phyloP scores from a whole-genome alignment of 2,113 vertebrate species.

The Elgaria multicarinata region DNA sequence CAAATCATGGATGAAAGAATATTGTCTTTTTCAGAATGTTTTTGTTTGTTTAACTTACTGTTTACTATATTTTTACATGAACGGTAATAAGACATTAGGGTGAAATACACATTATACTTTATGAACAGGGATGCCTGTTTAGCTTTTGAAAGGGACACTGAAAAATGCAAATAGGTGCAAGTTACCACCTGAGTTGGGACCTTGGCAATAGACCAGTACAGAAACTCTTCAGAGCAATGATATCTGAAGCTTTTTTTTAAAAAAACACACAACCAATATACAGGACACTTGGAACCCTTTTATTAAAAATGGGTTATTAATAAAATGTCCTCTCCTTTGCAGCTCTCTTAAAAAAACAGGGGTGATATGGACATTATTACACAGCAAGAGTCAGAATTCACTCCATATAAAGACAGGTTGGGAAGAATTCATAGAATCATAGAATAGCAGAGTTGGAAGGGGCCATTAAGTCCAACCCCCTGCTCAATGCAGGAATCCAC shows the following conservation, averaged over 20 bases:
- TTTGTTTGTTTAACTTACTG: slow-evolving; percentile 42
- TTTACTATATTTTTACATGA: neutral
- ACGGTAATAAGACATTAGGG: slow-evolving; percentile 12
- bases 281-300: neutral
- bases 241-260: neutral
- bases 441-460: too few relatives aligned
- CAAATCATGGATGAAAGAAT: fast-evolving
- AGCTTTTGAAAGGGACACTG: neutral
- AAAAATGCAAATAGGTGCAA: slow-evolving; percentile 12
- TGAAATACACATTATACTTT: slow-evolving; percentile 42
- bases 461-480: too few relatives aligned
- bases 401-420: too few relatives aligned
- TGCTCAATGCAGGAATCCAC: too few relatives aligned
- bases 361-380: neutral
- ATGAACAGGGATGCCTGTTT: slow-evolving; percentile 34
- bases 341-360: neutral
- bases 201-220: neutral
- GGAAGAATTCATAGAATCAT: too few relatives aligned
- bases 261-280: slow-evolving; percentile 1
- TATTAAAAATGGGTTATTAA: neutral
- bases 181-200: fast-evolving
- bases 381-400: neutral
- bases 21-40: neutral
- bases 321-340: neutral
- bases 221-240: slow-evolving; percentile 12